Evolutionary conservation across 1,140 invertebrate species (phyloP), one percentile per base, ranked within the genome.

Genomic region (Choristoneura fumiferana): DNA sequence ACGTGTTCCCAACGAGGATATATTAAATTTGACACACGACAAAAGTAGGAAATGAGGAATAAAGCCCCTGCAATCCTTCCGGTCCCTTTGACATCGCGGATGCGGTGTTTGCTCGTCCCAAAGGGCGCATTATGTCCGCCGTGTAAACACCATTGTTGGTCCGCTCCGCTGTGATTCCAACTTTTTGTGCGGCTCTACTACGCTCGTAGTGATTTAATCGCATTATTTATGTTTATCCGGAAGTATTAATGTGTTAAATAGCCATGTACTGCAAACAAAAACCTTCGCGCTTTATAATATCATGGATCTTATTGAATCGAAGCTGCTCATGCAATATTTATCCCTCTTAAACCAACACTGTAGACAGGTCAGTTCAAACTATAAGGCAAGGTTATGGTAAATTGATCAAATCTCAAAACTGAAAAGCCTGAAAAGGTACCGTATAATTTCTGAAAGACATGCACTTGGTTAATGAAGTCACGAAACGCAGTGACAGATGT

Each of bases 121-220:
- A 83, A 86, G 69, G 69, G 65, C 71, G n/a, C 69, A 57, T 64
- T 63, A 61, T 78, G 67, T 80, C 74, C 76, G 68, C 58, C 69
- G 66, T 69, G 73, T 80, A 79, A 85, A 82, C 76, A 84, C 72
- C 39, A 62, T 76, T 73, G 74, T 81, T 73, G 60, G 58, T 62
- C 62, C 73, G 55, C 39, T 70, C 58, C n/a, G n/a, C n/a, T 71
- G 69, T 76, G 71, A 79, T 73, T 81, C 70, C 55, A 70, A 17
- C 13, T 17, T 35, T 35, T 54, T 54, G 53, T 37, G 53, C 18
- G 10, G 10, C 22, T 40, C 17, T n/a, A 33, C 43, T 49, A 22
- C 43, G 18, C 10, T 45, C 15, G 9, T 45, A 45, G 15, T 49
- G 43, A 49, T 49, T 49, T 49, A 49, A 49, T 49, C 43, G 8